Evolutionary conservation across 2,113 vertebrate genomes (phyloP).

Genomic region (Lipophrys pholis): DNA sequence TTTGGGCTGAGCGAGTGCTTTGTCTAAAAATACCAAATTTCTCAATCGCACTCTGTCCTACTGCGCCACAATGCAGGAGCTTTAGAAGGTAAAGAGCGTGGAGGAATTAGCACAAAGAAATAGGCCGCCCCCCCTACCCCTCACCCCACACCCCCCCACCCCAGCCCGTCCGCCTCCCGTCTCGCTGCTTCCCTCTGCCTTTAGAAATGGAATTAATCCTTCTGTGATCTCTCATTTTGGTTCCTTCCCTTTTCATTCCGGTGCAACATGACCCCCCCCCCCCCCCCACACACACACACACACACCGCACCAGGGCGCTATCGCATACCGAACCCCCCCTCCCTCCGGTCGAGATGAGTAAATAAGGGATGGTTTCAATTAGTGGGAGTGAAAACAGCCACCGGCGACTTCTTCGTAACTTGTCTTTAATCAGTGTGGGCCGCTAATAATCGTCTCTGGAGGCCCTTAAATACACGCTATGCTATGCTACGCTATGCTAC

Average conservation of each 20-base stretch:
- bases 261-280: slow-evolving; percentile 57
- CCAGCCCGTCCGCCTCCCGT: not conserved
- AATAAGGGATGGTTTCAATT: slow-evolving; percentile 84
- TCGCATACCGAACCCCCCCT: not conserved
- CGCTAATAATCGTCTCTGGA: slow-evolving; percentile 72
- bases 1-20: slow-evolving; percentile 56
- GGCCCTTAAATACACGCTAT: slow-evolving; percentile 57
- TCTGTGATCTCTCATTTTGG: slow-evolving; percentile 74
- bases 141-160: not conserved
- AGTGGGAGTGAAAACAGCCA: slow-evolving; percentile 71
- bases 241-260: slow-evolving; percentile 48
- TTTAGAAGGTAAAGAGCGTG: slow-evolving; percentile 66
- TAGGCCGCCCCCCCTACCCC: slow-evolving; percentile 59
- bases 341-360: slow-evolving; percentile 67
- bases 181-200: slow-evolving; percentile 35
- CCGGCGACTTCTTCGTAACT: slow-evolving; percentile 67
- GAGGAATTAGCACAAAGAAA: slow-evolving; percentile 74
- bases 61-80: slow-evolving; percentile 61
- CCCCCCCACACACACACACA: no score
- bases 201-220: slow-evolving; percentile 78
- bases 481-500: not conserved
- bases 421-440: slow-evolving; percentile 77
- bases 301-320: no score
- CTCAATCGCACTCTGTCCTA: slow-evolving; percentile 76
- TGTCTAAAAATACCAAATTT: slow-evolving; percentile 81